Evolutionary conservation across 2,113 vertebrate species (phyloP).

Genomic region (Lathamus discolor): DNA sequence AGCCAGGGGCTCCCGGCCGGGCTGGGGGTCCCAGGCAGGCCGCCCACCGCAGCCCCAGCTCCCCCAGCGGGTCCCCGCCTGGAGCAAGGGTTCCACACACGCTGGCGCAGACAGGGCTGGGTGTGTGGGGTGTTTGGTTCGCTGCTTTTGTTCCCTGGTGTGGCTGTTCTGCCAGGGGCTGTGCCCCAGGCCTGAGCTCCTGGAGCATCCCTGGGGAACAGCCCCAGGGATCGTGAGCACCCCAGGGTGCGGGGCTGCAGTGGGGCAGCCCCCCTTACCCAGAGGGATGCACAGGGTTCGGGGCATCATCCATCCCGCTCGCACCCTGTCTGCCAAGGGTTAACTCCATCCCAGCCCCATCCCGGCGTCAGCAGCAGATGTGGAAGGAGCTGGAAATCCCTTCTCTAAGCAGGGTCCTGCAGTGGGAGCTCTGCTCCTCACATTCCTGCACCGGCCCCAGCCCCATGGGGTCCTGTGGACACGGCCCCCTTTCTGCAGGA

Average conservation of each 20-base stretch:
- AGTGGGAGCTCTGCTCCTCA: neutral
- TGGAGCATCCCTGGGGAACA: neutral
- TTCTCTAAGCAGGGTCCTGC: neutral
- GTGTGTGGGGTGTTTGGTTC: neutral
- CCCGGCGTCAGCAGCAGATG: neutral
- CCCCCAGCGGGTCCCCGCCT: neutral
- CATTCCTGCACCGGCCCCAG: neutral
- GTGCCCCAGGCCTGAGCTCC: neutral
- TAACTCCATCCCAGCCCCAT: neutral
- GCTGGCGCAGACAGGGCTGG: neutral
- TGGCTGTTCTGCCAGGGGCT: neutral
- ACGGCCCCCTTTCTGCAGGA: fast-evolving
- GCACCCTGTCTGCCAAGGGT: neutral
- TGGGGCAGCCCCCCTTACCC: neutral
- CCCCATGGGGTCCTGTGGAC: neutral
- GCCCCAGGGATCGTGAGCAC: neutral
- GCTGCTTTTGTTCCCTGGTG: neutral
- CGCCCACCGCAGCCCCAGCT: no score
- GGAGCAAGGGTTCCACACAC: neutral
- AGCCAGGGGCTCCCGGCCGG: neutral
- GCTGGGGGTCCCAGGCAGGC: neutral
- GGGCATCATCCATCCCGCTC: no score
- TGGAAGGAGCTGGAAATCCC: neutral
- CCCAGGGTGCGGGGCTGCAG: neutral
- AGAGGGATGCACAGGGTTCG: neutral